Evolutionary conservation across 2,888 invertebrate species (phyloP).

Genomic region (Pyralis farinalis): DNA sequence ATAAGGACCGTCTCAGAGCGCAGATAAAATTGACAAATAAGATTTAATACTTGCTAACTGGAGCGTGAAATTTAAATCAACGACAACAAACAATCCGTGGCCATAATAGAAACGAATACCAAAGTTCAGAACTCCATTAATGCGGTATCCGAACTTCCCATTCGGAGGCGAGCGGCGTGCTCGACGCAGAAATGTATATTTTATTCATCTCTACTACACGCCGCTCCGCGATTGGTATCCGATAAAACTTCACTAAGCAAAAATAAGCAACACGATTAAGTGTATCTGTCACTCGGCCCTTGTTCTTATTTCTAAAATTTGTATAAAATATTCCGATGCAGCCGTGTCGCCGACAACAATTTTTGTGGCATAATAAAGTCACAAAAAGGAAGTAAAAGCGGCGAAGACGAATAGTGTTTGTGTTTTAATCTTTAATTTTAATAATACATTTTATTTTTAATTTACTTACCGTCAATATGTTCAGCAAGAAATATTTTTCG

Average conservation of each 20-base stretch:
- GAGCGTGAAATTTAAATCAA: slow-evolving; percentile 70
- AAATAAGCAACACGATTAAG: slow-evolving; percentile 73
- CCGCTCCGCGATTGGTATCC: slow-evolving; percentile 65
- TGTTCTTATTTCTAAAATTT: slow-evolving; percentile 79
- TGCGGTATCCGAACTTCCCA: slow-evolving; percentile 62
- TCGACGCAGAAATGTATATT: slow-evolving; percentile 68
- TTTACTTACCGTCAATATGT: no score
- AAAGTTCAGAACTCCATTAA: slow-evolving; percentile 74
- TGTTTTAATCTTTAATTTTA: slow-evolving; percentile 36
- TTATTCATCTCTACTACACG: slow-evolving; percentile 70
- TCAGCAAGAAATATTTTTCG: no score
- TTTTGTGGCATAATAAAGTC: slow-evolving; percentile 52
- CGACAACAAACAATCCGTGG: slow-evolving; percentile 64
- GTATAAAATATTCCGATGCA: slow-evolving; percentile 76
- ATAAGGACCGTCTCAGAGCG: slow-evolving; percentile 31
- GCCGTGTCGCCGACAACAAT: slow-evolving; percentile 62
- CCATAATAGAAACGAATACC: slow-evolving; percentile 70
- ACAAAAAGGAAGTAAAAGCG: slow-evolving; percentile 38
- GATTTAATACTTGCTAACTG: slow-evolving; percentile 58
- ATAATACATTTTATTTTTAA: no score
- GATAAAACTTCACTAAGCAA: slow-evolving; percentile 70
- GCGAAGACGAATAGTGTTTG: slow-evolving; percentile 37
- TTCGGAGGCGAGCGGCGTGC: slow-evolving; percentile 59
- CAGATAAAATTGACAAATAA: slow-evolving; percentile 55
- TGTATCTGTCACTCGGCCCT: slow-evolving; percentile 76